Percentiles rank a stretch among this genome's conserved stretches.
Evolutionary conservation across 2,888 invertebrate species (phyloP).

Genomic region (Apamea monoglypha): DNA sequence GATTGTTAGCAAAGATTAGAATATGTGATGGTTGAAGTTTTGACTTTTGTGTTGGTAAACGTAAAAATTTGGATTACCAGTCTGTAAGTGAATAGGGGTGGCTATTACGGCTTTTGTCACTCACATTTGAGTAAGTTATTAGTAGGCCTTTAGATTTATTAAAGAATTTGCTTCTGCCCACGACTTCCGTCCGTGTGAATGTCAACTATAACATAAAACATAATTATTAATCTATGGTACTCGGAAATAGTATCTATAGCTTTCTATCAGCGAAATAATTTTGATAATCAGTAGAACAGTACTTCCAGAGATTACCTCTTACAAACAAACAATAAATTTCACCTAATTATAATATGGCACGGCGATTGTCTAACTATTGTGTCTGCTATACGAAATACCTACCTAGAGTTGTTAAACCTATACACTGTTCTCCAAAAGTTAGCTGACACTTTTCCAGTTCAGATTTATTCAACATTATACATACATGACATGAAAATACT

Average conservation of each 20-base stretch:
- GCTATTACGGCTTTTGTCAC: neutral
- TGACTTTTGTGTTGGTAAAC: conserved; percentile 2
- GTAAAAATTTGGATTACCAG: neutral
- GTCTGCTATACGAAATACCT: neutral
- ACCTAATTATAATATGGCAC: neutral
- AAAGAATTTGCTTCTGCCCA: neutral
- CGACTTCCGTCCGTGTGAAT: neutral
- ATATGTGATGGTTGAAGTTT: conserved; percentile 16
- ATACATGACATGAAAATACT: too few relatives aligned
- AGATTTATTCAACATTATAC: too few relatives aligned
- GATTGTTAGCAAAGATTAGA: conserved; percentile 31
- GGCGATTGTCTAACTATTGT: neutral
- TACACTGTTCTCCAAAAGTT: too few relatives aligned
- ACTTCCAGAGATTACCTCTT: neutral
- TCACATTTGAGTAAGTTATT: neutral
- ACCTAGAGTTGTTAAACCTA: neutral
- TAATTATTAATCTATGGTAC: neutral
- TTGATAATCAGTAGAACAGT: neutral
- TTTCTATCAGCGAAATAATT: too few relatives aligned
- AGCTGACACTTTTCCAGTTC: too few relatives aligned
- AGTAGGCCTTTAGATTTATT: neutral
- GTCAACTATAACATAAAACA: neutral
- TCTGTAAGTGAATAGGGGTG: neutral
- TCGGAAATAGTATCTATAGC: neutral
- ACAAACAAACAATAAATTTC: neutral